These are phyloP conservation scores for Brachyhypopomus occidentalis DNA, from an alignment of 2,113 vertebrate genomes.

Conservation along the genomic window DNA sequence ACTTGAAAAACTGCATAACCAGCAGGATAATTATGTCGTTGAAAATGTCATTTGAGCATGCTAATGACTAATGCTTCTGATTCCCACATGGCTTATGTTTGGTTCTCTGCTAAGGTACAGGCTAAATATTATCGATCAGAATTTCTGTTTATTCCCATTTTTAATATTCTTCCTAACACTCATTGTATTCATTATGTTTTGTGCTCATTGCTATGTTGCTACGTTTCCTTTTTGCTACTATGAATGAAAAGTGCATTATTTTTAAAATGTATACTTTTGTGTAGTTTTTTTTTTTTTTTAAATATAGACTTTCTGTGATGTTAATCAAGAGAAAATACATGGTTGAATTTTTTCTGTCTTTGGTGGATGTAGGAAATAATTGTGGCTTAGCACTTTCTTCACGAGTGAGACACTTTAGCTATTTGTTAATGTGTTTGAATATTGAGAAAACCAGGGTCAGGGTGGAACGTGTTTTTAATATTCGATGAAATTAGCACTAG, in stretches of 20 bases:
- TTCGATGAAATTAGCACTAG: conserved; percentile 37
- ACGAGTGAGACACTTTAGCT: not conserved
- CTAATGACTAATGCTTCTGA: not conserved
- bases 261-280: no score
- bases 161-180: not conserved
- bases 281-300: not conserved
- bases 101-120: not conserved
- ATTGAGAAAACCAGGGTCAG: conserved; percentile 14
- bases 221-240: not conserved
- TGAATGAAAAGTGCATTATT: not conserved
- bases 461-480: conserved; percentile 6
- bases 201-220: not conserved
- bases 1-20: not conserved
- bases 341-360: not conserved
- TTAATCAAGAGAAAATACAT: not conserved
- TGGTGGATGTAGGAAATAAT: not conserved
- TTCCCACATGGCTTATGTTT: not conserved
- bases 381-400: not conserved
- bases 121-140: not conserved
- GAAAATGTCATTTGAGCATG: not conserved
- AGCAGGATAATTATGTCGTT: not conserved
- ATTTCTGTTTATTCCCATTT: conserved; percentile 1
- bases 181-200: not conserved
- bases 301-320: not conserved
- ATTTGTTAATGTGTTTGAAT: not conserved